Evolutionary conservation across 2,888 invertebrate genomes (phyloP).

Genomic region (Drosophila infuscata): DNA sequence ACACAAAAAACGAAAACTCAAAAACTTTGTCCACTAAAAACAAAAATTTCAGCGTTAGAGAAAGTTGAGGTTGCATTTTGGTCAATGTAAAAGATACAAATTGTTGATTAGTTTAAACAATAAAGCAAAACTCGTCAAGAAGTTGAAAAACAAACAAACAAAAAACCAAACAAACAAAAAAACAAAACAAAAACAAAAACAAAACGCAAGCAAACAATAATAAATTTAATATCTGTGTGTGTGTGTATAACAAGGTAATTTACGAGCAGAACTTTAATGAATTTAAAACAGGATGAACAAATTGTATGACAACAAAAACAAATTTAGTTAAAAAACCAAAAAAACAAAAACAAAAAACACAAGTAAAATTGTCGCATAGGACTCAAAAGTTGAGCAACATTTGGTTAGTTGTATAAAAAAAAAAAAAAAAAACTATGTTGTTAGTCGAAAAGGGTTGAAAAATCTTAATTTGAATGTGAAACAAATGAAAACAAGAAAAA

Average conservation of each 20-base stretch:
- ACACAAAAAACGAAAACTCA: constrained; percentile 39
- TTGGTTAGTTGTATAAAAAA: constrained; percentile 67
- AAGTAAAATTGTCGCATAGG: constrained; percentile 61
- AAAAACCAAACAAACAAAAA: constrained; percentile 34
- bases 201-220: constrained; percentile 78
- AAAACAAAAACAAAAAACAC: constrained; percentile 4
- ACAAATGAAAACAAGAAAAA: constrained; percentile 34
- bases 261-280: constrained; percentile 69
- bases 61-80: constrained; percentile 74
- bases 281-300: constrained; percentile 65
- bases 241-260: constrained; percentile 59
- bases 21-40: constrained; percentile 50
- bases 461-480: constrained; percentile 43
- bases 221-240: constrained; percentile 79
- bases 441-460: constrained; percentile 46
- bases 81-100: constrained; percentile 72
- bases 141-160: constrained; percentile 36
- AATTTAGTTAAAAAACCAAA: constrained; percentile 20
- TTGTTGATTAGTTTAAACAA: constrained; percentile 77
- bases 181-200: constrained; percentile 64
- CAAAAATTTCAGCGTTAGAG: constrained; percentile 42
- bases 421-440: constrained; percentile 34
- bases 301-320: constrained; percentile 44
- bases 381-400: constrained; percentile 59
- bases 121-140: constrained; percentile 45